Percentiles rank a stretch among this genome's conserved stretches.
phyloP scores from a whole-genome alignment of 2,888 invertebrate genomes.

The Drosophila neonasuta region DNA sequence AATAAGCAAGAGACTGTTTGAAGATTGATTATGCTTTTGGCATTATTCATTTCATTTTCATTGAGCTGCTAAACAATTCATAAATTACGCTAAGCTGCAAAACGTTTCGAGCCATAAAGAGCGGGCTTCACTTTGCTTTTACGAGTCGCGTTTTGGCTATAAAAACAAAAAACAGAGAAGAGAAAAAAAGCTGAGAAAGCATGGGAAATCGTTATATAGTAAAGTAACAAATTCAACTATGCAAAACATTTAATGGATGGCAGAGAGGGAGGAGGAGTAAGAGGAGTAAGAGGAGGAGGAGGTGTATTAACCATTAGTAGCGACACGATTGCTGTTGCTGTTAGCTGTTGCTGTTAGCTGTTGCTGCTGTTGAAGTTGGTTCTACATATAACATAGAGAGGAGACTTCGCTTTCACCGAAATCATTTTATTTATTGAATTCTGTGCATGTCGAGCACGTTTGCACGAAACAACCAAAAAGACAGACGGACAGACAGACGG shows the following conservation, averaged over 20 bases:
- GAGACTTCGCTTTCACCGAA: slow-evolving; percentile 71
- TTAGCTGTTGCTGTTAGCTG: slow-evolving; percentile 10
- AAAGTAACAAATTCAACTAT: slow-evolving; percentile 20
- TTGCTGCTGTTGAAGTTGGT: slow-evolving; percentile 22
- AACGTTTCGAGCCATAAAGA: not conserved
- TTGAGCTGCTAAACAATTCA: slow-evolving; percentile 21
- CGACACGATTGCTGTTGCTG: slow-evolving; percentile 56
- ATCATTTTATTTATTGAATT: slow-evolving; percentile 74
- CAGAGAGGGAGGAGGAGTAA: not conserved
- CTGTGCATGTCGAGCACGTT: slow-evolving; percentile 75
- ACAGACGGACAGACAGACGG: slow-evolving; percentile 25
- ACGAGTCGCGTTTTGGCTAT: not conserved
- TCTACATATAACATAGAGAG: slow-evolving; percentile 28
- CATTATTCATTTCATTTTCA: slow-evolving; percentile 41
- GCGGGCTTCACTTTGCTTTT: not conserved
- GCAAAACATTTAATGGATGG: slow-evolving; percentile 28
- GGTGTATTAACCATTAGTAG: slow-evolving; percentile 57
- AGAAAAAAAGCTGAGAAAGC: not conserved
- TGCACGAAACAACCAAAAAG: slow-evolving; percentile 58
- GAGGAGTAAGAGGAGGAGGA: not conserved
- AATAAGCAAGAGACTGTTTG: not conserved
- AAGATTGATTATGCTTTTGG: slow-evolving; percentile 40
- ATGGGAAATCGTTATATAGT: slow-evolving; percentile 1
- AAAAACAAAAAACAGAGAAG: not conserved
- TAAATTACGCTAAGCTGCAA: slow-evolving; percentile 27